phyloP scores from a whole-genome alignment of 2,797 vertebrate genomes.

The Sebastolobus altivelis region DNA sequence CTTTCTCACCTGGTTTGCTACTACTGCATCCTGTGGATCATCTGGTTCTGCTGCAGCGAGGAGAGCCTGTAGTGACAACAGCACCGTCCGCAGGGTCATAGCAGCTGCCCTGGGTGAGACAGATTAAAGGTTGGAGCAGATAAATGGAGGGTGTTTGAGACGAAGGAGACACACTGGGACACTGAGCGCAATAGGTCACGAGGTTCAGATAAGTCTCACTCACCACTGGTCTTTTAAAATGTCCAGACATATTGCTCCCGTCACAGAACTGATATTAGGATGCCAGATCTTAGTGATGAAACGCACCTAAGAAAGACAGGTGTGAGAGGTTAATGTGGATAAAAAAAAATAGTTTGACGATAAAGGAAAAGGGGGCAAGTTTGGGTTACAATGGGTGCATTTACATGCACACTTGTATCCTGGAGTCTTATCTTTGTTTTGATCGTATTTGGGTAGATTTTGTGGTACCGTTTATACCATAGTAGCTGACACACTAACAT shows the following conservation, averaged over 20 bases:
- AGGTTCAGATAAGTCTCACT: slow-evolving; percentile 69
- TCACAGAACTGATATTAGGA: slow-evolving; percentile 99
- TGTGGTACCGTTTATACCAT: neutral
- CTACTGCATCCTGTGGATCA: slow-evolving; percentile 98
- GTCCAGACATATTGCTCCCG: slow-evolving; percentile 99
- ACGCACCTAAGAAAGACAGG: slow-evolving; percentile 89
- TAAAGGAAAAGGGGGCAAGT: neutral
- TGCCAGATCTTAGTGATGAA: slow-evolving; percentile 99
- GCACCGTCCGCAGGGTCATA: slow-evolving; percentile 98
- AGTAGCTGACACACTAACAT: neutral
- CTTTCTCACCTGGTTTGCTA: slow-evolving; percentile 94
- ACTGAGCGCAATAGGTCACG: neutral
- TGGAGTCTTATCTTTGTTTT: neutral
- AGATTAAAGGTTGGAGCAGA: slow-evolving; percentile 6
- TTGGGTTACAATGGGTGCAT: neutral
- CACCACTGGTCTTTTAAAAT: slow-evolving; percentile 99
- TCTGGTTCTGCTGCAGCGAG: slow-evolving; percentile 98
- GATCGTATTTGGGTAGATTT: neutral
- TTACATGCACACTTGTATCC: neutral
- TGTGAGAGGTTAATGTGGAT: slow-evolving; percentile 1
- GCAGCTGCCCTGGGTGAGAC: slow-evolving; percentile 93
- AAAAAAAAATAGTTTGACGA: neutral
- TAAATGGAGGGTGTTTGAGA: slow-evolving; percentile 4
- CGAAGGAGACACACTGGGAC: neutral
- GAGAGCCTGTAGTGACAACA: slow-evolving; percentile 97